Base-by-base conservation (phyloP, 92 coral and sea anemone genomes). In the Diadumene lineata region DNA sequence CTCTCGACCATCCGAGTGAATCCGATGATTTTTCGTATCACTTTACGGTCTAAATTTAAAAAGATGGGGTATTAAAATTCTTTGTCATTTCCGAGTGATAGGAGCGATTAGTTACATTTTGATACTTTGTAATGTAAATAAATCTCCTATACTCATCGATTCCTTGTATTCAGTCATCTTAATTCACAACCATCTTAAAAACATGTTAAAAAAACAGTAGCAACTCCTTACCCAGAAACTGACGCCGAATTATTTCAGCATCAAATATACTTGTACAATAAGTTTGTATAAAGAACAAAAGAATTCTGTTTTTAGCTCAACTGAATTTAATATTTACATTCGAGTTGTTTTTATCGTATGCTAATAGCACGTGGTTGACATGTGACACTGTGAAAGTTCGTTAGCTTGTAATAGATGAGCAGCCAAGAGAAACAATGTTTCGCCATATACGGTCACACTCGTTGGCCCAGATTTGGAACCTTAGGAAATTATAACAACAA, bases 401-500 rank as follows among this genome's bases (percentile, higher is more conserved):
- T n/a, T n/a, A n/a, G n/a, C n/a, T n/a, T n/a, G 38, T 53, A 68
- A 57, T 68, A 56, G 82, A 68, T 55, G 58, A 53, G 29, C 8
- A 50, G 34, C 81, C 73, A 76, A 18, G 81, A 34, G 70, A 43
- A 51, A 76, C 81, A 67, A 46, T 26, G 26, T 18, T 75, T 62
- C 64, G 66, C 90, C 90, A 86, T 61, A 85, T 86, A 76, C 82
- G 91, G 91, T 80, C 76, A 86, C 81, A 77, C 81, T 86, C 77
- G 79, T 67, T 28, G 7, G 68, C 43, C n/a, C 30, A 23, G 6
- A 8, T 26, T 60, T 25, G 6, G 4, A 55, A 8, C 7, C 23
- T 9, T 9, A 55, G 22, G 23, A 55, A 8, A 25, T 11, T 55
- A 55, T 8, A 55, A 9, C 4, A n/a, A 9, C 22, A 58, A 58